phyloP scores from a whole-genome alignment of 2,888 invertebrate genomes.

The Melinaea menophilus region DNA sequence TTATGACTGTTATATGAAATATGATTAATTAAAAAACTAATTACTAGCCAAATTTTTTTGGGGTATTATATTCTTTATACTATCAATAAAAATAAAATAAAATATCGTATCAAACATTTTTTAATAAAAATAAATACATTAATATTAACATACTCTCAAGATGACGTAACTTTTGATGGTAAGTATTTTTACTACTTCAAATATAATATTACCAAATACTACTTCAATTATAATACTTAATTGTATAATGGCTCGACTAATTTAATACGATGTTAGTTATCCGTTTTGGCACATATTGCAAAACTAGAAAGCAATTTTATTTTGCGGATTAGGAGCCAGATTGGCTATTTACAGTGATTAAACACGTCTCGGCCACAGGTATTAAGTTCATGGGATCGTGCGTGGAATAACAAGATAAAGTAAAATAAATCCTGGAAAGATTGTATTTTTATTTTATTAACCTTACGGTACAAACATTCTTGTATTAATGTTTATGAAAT shows the following conservation, averaged over 20 bases:
- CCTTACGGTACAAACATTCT: background rate
- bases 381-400: slow-evolving; percentile 6
- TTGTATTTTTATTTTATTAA: background rate
- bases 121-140: no score
- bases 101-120: no score
- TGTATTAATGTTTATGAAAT: background rate
- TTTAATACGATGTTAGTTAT: background rate
- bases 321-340: slow-evolving; percentile 3
- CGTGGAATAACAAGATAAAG: background rate
- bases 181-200: no score
- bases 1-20: no score
- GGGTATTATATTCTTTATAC: no score
- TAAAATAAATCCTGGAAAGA: background rate
- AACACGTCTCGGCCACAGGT: slow-evolving; percentile 6
- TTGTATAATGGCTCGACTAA: background rate
- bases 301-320: slow-evolving; percentile 5
- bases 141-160: no score
- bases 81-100: no score
- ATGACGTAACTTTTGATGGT: no score
- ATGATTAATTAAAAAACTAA: no score
- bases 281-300: slow-evolving; percentile 4
- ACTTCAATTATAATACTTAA: no score
- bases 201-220: no score
- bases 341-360: slow-evolving; percentile 8
- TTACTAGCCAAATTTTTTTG: no score